A percentile compares a stretch with the other conserved stretches of the same genome.
Evolutionary conservation across 1,140 invertebrate species (phyloP).

Genomic region (Monomorium pharaonis): DNA sequence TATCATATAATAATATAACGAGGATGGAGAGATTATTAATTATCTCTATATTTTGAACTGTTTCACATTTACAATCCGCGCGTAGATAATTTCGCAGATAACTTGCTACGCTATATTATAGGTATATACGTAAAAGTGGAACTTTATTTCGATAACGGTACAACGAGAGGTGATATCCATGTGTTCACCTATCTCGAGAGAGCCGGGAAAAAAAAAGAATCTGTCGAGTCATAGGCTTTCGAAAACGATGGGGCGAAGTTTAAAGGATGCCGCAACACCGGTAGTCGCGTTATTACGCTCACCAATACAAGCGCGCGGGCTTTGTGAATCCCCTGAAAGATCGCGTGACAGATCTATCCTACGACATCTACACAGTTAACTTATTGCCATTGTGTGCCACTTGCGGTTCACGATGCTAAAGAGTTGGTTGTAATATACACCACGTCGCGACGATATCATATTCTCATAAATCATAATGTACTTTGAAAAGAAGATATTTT

Average conservation of each 20-base stretch:
- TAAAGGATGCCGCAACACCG: constrained; percentile 77
- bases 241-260: constrained; percentile 68
- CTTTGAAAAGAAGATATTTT: background rate
- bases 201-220: constrained; percentile 64
- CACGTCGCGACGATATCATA: background rate
- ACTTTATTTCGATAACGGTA: constrained; percentile 13
- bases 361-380: constrained; percentile 17
- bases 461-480: background rate
- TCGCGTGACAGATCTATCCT: constrained; percentile 35
- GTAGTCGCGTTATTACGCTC: constrained; percentile 71
- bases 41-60: constrained; percentile 2
- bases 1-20: constrained; percentile 18
- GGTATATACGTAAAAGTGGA: background rate
- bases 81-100: constrained; percentile 33
- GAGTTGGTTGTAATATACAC: background rate
- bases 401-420: constrained; percentile 19
- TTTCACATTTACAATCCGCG: background rate
- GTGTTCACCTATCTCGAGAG: constrained; percentile 61
- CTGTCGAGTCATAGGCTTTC: constrained; percentile 69
- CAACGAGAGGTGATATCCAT: constrained; percentile 32
- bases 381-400: constrained; percentile 21
- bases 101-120: background rate
- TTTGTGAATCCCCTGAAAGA: constrained; percentile 13
- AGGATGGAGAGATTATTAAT: constrained; percentile 36
- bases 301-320: constrained; percentile 15